These are phyloP conservation scores for Anguilla marmorata DNA, from an alignment of 2,797 vertebrate species.

Conservation along the genomic window DNA sequence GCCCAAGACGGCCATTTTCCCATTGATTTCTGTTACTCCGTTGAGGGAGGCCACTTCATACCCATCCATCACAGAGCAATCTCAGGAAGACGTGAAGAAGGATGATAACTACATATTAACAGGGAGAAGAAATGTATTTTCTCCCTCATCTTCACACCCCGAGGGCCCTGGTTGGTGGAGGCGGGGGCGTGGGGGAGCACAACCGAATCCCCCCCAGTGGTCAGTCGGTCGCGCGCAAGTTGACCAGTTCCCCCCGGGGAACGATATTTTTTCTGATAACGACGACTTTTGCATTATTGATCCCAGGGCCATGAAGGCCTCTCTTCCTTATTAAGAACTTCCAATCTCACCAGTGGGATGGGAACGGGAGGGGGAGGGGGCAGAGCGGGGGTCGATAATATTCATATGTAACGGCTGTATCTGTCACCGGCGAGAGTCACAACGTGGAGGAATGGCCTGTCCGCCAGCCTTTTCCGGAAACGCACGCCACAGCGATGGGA, in stretches of 20 bases:
- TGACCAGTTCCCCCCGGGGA: slow-evolving; percentile 55
- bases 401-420: slow-evolving; percentile 50
- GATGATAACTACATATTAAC: slow-evolving; percentile 60
- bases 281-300: slow-evolving; percentile 77
- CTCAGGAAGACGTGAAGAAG: slow-evolving; percentile 64
- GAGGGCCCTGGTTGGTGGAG: slow-evolving; percentile 2
- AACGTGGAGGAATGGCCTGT: neutral
- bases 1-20: neutral
- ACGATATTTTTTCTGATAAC: slow-evolving; percentile 75
- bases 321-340: slow-evolving; percentile 69
- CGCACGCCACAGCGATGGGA: neutral
- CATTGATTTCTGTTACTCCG: neutral
- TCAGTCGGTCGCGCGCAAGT: slow-evolving; percentile 45
- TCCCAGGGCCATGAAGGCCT: slow-evolving; percentile 56
- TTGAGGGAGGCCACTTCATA: slow-evolving; percentile 20
- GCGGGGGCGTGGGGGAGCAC: neutral
- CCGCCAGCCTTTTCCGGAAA: neutral
- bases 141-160: slow-evolving; percentile 25
- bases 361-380: slow-evolving; percentile 41
- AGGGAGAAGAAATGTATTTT: slow-evolving; percentile 40
- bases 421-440: slow-evolving; percentile 2
- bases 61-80: slow-evolving; percentile 59
- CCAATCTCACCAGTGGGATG: slow-evolving; percentile 57
- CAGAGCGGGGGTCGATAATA: slow-evolving; percentile 64
- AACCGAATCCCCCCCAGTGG: slow-evolving; percentile 51